Evolutionary conservation across 1,140 invertebrate species (phyloP).

Genomic region (Eufriesea mexicana): DNA sequence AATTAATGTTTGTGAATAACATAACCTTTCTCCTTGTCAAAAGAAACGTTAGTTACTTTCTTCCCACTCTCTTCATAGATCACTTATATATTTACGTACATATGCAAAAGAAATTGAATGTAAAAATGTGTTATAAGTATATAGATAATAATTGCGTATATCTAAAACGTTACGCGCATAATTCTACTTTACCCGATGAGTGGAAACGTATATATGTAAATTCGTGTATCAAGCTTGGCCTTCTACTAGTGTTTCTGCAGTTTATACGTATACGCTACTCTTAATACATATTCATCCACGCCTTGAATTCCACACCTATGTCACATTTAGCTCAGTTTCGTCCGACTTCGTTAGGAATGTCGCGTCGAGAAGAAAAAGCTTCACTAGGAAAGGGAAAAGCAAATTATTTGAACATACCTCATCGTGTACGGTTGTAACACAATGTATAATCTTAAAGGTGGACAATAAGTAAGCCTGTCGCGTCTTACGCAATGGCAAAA

Average conservation of each 20-base stretch:
- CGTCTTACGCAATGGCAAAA: constrained; percentile 17
- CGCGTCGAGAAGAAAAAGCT: neutral
- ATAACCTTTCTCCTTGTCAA: constrained; percentile 11
- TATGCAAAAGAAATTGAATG: constrained; percentile 17
- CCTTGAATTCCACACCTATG: neutral
- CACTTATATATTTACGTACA: neutral
- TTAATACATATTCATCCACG: neutral
- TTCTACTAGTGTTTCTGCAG: neutral
- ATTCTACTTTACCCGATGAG: neutral
- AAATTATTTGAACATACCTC: constrained; percentile 6
- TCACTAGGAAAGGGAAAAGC: neutral
- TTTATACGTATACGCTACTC: neutral
- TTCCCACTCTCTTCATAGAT: neutral
- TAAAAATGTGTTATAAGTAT: neutral
- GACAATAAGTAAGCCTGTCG: neutral
- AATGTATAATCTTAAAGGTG: neutral
- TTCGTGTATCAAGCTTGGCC: neutral
- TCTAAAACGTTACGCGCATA: neutral
- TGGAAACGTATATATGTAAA: neutral
- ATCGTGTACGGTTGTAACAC: neutral
- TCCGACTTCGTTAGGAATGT: neutral
- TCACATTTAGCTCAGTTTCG: neutral
- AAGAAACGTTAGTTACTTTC: neutral
- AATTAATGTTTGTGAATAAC: neutral
- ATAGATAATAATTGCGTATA: neutral